Evolutionary conservation across 1,140 invertebrate species (phyloP), one percentile per base, ranked within the genome.

Genomic region (Neuroterus valhalla): DNA sequence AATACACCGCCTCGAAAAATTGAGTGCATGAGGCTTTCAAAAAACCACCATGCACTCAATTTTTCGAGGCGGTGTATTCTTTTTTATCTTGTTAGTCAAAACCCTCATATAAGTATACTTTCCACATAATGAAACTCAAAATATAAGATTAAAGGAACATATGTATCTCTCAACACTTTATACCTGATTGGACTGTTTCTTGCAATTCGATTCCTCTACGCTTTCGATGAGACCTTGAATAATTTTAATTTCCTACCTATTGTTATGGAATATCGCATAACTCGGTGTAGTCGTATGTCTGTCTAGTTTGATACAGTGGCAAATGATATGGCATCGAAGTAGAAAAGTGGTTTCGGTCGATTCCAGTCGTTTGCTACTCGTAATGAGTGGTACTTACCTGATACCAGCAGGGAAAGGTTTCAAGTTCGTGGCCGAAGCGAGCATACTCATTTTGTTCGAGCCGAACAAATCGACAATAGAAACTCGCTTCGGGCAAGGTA

Each of bases 321-420:
- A 62, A 62, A 62, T 62, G 23, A 62, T 62, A 62, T 31, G 55
- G 55, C 12, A 62, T 62, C 14, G 23, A 31, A 62, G 55, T 31
- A 62, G 55, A 15, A 62, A 62, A 62, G 55, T 62, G 55, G 55
- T 62, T 26, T 62, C 15, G 55, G 23, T 62, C 12, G 55, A 62
- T 62, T 62, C 55, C 55, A 62, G 55, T 62, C 55, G 55, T 62
- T 62, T 62, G 55, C 55, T 62, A 62, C 55, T 62, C 55, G 26
- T 62, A 62, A 62, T 62, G 55, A 62, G 55, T 38, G 21, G 55
- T 62, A 62, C 55, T 62, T 62, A 62, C 26, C 55, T 31, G 26
- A 26, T 62, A 62, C 55, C n/a, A 31, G 23, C 2, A 55, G 52
- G 52, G 52, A 55, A 38, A 31, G 55, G 31, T 62, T 31, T 62